Evolutionary conservation across 1,140 invertebrate species (phyloP), one percentile per base, ranked within the genome.

Genomic region (roundworm (Caenorhabditis elegans)): DNA sequence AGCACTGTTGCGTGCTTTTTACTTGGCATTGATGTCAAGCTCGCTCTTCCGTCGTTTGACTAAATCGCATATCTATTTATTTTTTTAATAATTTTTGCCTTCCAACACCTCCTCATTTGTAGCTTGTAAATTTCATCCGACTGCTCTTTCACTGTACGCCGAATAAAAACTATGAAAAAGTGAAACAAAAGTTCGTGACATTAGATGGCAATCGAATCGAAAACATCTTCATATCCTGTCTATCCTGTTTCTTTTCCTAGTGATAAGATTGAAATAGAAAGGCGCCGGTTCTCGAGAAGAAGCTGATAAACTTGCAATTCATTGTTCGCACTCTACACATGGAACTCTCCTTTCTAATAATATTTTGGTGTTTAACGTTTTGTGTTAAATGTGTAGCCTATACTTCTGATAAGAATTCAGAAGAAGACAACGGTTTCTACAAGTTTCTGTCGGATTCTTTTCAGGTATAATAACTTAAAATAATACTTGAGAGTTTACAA

Each of bases 1-100:
- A 84, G 79, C 39, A 89, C 88, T 4, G 88, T 89, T 11, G 88
- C 88, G 17, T 89, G 88, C 60, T 89, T 89, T 82, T 48, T 89
- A 5, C 86, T 89, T 82, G 88, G 88, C 15, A 82, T 89, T 19
- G 88, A 89, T 48, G 88, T 89, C 5, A 89, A 86, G 43, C 76
- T 89, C 8, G 87, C 85, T 19, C 76, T 83, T 3, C 76, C 78
- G 28, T 28, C 83, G 17, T 80, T 83, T 26, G 60, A 81, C 22
- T 81, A 53, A 81, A 43, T 22, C 60, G 60, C n/a, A n/a, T n/a
- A 70, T 70, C 34, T 43, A 8, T 39, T 22, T 70, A 3, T 31
- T 11, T 36, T 43, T 39, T 31, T 39, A 22, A 10, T 17, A 24
- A 39, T 13, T 43, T 70, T 39, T 17, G 31, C 5, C 31, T 31